Evolutionary conservation across 2,113 vertebrate genomes (phyloP), one percentile per base, ranked within the genome.

Genomic region (Zosterops lateralis): DNA sequence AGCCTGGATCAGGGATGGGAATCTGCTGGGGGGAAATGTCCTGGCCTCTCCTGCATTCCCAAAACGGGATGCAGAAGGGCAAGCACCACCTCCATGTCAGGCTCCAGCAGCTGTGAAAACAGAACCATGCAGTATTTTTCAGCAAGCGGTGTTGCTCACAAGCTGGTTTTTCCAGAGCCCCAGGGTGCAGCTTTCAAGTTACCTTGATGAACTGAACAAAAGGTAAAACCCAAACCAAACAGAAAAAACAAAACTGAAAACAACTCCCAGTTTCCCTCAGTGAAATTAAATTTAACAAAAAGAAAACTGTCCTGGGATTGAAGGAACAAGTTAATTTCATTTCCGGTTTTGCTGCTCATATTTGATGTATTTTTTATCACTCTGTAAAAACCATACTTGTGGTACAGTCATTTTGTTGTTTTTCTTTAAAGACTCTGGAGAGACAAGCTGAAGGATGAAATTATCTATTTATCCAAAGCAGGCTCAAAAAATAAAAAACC

Each of bases 401-500:
- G 72, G 24, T 73, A 73, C 44, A 62, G 71, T 56, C 19, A 15
- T 92, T 89, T 76, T 75, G 45, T 40, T 84, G 60, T 45, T 96
- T 94, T 68, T 76, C 71, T 85, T 87, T 77, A 91, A 95, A 87
- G 82, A 70, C 75, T 68, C 92, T 40, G 14, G 54, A 85, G 91
- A 84, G 26, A 82, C 14, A 42, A 70, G 42, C 38, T 1, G 5
- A 67, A 54, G 66, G 25, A 84, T 92, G 42, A 92, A 87, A 79
- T 75, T 60, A 54, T 72, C 53, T 70, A 42, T 90, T 93, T 89
- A 91, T 38, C 71, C 50, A 79, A 66, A 91, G n/a, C 32, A 44
- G 32, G 19, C 24, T 83, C 15, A 65, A 62, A 80, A 80, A 60
- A 25, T 22, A 17, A 61, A 48, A 67, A 4, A 1, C 2, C 5